Percentiles rank a stretch among this genome's conserved stretches.
These are phyloP conservation scores for Ascidia mentula DNA, from an alignment of 23 tunicate genomes.

Conservation along the genomic window DNA sequence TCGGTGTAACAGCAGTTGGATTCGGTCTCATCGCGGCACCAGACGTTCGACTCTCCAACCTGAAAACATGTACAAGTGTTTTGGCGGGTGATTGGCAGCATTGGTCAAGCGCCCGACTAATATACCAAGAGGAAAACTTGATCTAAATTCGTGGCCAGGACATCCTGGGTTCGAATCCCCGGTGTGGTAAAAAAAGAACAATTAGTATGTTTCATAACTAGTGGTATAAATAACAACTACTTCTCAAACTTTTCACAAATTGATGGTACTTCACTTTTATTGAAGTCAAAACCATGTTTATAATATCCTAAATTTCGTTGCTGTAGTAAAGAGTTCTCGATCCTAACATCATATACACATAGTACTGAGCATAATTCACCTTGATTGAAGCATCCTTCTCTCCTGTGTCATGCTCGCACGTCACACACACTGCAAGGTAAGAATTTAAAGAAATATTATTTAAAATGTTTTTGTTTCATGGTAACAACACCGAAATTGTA, in stretches of 20 bases:
- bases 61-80: background rate
- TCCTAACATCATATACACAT: background rate
- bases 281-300: background rate
- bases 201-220: too few relatives aligned
- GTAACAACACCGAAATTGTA: too few relatives aligned
- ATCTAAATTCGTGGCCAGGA: too few relatives aligned
- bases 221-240: too few relatives aligned
- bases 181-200: too few relatives aligned
- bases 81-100: too few relatives aligned
- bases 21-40: slow-evolving; percentile 33
- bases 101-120: too few relatives aligned
- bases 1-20: slow-evolving; percentile 65
- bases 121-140: too few relatives aligned
- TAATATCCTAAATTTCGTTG: background rate
- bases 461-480: too few relatives aligned
- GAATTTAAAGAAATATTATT: background rate
- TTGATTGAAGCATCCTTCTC: background rate
- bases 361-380: slow-evolving; percentile 5
- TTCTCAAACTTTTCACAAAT: too few relatives aligned
- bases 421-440: slow-evolving; percentile 8
- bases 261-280: background rate
- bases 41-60: slow-evolving; percentile 25
- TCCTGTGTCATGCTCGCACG: slow-evolving; percentile 13
- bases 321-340: background rate
- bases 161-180: too few relatives aligned